Evolutionary conservation across 1,140 invertebrate species (phyloP), one percentile per base, ranked within the genome.

Genomic region (Brachionus angularis): DNA sequence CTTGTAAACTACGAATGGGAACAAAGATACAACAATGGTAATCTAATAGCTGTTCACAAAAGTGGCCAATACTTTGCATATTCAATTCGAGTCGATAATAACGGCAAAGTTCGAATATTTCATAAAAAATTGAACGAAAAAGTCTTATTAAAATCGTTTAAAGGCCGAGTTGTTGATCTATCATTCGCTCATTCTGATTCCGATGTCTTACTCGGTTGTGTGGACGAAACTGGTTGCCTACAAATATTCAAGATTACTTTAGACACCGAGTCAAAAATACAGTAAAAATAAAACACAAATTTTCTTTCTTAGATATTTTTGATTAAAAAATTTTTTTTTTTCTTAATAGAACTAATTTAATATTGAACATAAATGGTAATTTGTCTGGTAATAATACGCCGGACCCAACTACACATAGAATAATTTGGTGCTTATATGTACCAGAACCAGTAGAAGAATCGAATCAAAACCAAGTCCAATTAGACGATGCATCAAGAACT

Each of bases 1-100:
- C 86, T 94, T 50, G 91, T 94, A 10, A 91, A 95, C 75, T 95
- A 91, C 78, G 88, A 88, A 72, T 96, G 93, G 92, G 91, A 95
- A 76, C 85, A 88, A 27, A 86, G 87, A 75, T 89, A 89, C 77
- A 91, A 92, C 75, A 84, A 86, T 7, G 91, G 92, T 1, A 89
- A 91, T 76, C 79, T 96, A 23, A 84, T 95, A n/a, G 90, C 91
- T 36, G 87, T 91, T 50, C 91, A 96, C 81, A 86, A 88, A 72
- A 87, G 86, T 78, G 89, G 89, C 73, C 88, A 89, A 76, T 90
- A 89, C 79, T 82, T 93, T 74, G 92, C 91, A 0, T 96, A 94
- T 84, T 76, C 76, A 75, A 73, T 75, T 77, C 78, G 82, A 79
- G 86, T 85, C 27, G 87, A 85, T 75, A 84, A 84, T 74, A 87